These are phyloP conservation scores for Synanthedon formicaeformis DNA, from an alignment of 2,888 invertebrate genomes.

Conservation along the genomic window DNA sequence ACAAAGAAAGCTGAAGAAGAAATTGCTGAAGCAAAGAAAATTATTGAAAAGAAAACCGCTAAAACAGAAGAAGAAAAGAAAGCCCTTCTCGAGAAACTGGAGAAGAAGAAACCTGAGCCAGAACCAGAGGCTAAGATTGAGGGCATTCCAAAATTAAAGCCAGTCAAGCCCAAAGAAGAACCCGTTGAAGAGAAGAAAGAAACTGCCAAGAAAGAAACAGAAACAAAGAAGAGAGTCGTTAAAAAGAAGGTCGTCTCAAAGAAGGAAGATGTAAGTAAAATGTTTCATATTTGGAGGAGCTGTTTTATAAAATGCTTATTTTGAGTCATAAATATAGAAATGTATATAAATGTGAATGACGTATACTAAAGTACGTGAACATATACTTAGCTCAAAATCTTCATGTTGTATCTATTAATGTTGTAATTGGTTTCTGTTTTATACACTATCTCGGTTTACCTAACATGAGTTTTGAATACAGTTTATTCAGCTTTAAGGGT, in stretches of 20 bases:
- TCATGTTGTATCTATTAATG: no score
- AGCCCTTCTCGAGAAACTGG: conserved; percentile 59
- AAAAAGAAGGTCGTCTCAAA: conserved; percentile 63
- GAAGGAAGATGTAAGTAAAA: conserved; percentile 59
- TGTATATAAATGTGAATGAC: no score
- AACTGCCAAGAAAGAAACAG: conserved; percentile 53
- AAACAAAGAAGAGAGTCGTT: conserved; percentile 47
- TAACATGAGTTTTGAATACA: no score
- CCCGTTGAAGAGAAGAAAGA: conserved; percentile 56
- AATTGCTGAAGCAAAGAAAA: conserved; percentile 60
- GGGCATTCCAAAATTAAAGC: conserved; percentile 72
- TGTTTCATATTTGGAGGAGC: not conserved
- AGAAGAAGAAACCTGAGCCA: conserved; percentile 59
- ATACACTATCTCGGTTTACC: no score
- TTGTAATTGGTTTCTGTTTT: no score
- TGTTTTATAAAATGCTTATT: not conserved
- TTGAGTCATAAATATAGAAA: not conserved
- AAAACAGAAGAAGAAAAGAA: conserved; percentile 66
- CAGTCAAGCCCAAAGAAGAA: conserved; percentile 65
- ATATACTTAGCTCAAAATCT: no score
- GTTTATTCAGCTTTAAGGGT: no score
- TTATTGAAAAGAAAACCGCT: conserved; percentile 56
- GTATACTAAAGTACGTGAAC: no score
- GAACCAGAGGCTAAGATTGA: conserved; percentile 71
- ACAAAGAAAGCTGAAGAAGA: conserved; percentile 45